Percentiles rank a stretch among this genome's conserved stretches.
phyloP scores from a whole-genome alignment of 2,113 vertebrate species.

The Ptychochromis oligacanthus region DNA sequence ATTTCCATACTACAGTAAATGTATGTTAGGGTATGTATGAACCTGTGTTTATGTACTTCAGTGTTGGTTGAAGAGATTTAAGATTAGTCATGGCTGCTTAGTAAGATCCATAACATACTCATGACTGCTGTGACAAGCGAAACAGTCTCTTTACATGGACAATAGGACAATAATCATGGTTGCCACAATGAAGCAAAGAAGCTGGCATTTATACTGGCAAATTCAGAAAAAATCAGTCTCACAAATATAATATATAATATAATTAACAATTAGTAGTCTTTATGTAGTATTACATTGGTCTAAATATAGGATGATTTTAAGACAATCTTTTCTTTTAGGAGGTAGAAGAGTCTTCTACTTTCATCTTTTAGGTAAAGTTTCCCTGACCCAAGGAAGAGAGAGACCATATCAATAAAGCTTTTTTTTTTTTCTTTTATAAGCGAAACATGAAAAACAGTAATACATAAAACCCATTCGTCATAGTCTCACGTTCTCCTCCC shows the following conservation, averaged over 20 bases:
- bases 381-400: background rate
- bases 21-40: constrained; percentile 2
- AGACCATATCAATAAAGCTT: background rate
- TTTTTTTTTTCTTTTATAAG: background rate
- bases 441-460: background rate
- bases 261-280: background rate
- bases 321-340: background rate
- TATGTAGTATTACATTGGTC: background rate
- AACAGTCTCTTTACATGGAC: constrained; percentile 18
- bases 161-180: constrained; percentile 41
- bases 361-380: background rate
- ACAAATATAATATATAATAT: no score
- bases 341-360: background rate
- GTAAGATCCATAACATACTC: constrained; percentile 28
- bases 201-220: background rate
- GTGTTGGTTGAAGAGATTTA: constrained; percentile 22
- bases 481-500: background rate
- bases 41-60: background rate
- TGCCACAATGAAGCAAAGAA: constrained; percentile 40
- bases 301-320: background rate
- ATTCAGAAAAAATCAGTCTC: no score
- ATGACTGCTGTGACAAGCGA: constrained; percentile 13
- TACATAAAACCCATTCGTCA: background rate
- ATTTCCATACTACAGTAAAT: background rate
- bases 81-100: constrained; percentile 56